Evolutionary conservation across 2,113 vertebrate genomes (phyloP).

Genomic region (Struthidea cinerea): DNA sequence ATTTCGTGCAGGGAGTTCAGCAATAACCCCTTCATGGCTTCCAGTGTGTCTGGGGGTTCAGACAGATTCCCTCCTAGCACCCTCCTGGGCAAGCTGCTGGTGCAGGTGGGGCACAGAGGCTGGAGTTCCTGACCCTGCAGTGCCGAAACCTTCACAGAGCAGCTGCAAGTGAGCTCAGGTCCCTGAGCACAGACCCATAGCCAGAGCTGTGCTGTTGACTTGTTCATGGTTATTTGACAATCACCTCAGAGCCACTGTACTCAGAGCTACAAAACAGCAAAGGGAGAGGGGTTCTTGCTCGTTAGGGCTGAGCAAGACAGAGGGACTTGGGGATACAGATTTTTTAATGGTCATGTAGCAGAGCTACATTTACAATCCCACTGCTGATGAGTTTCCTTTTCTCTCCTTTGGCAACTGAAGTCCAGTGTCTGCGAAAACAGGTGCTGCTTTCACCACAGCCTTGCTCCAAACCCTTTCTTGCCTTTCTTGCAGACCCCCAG

Average conservation of each 20-base stretch:
- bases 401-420: background rate
- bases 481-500: constrained; percentile 64
- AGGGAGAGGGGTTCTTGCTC: background rate
- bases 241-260: accelerated
- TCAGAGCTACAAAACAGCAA: background rate
- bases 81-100: background rate
- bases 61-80: background rate
- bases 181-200: background rate
- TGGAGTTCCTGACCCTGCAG: background rate
- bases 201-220: background rate
- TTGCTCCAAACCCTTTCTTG: background rate
- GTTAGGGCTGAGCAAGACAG: background rate
- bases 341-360: background rate
- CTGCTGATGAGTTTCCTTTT: background rate
- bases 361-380: background rate
- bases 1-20: background rate
- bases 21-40: background rate
- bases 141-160: background rate
- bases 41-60: background rate
- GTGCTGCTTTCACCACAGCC: background rate
- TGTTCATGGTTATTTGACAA: background rate
- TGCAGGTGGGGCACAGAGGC: background rate
- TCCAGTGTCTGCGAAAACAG: background rate
- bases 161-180: background rate
- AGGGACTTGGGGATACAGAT: background rate